Percentiles rank a stretch among this genome's conserved stretches.
phyloP scores from a whole-genome alignment of 2,113 vertebrate species.

The Neogobius melanostomus region DNA sequence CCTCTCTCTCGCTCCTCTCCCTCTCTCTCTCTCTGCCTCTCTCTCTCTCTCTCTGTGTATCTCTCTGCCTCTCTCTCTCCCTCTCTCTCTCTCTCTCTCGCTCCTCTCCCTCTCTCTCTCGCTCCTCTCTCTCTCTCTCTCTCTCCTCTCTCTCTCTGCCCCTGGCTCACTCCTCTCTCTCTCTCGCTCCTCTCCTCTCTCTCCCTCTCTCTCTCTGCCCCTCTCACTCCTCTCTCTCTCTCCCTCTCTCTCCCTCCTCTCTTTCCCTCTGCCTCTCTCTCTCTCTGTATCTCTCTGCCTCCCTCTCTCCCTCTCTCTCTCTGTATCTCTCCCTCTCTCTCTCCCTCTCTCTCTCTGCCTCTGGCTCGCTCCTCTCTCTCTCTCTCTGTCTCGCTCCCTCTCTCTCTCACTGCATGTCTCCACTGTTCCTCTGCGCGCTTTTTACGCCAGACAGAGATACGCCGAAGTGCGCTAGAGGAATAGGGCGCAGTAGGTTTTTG shows the following conservation, averaged over 20 bases:
- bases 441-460: conserved; percentile 58
- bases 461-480: conserved; percentile 29
- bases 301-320: conserved; percentile 33
- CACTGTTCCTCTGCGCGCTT: conserved; percentile 52
- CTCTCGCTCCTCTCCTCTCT: conserved; percentile 15
- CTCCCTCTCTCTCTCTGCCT: conserved; percentile 18
- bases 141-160: conserved; percentile 55
- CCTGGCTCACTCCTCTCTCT: conserved; percentile 61
- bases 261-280: conserved; percentile 21
- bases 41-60: conserved; percentile 23
- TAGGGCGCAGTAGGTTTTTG: conserved; percentile 32
- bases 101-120: conserved; percentile 38
- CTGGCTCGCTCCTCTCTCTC: conserved; percentile 25
- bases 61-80: conserved; percentile 9
- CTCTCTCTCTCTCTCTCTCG: too few species aligned
- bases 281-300: conserved; percentile 67
- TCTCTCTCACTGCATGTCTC: conserved; percentile 37
- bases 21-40: conserved; percentile 16
- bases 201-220: conserved; percentile 7
- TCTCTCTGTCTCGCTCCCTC: conserved; percentile 29
- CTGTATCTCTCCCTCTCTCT: conserved; percentile 15
- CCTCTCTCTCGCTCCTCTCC: conserved; percentile 21
- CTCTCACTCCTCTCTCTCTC: conserved; percentile 17
- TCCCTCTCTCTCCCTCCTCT: conserved; percentile 13
- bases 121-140: not conserved